A percentile compares a stretch with the other conserved stretches of the same genome.
Conservation (phyloP, 1,140 invertebrate genomes). For the Pogonomyrmex barbatus region DNA sequence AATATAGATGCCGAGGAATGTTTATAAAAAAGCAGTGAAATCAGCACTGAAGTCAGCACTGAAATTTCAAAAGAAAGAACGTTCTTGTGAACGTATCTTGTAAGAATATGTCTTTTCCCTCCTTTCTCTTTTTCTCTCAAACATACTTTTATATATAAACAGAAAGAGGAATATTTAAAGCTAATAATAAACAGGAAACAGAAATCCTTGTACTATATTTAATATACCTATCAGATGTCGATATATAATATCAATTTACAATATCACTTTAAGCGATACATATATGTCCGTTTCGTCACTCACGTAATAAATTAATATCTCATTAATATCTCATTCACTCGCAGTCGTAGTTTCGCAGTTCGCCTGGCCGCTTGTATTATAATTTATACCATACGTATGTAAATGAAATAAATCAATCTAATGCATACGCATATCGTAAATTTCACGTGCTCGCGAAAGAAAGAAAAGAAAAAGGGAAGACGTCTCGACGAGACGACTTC, state of each 20-base stretch:
- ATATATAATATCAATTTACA: neutral
- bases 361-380: neutral
- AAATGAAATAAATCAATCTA: slow-evolving; percentile 45
- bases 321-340: slow-evolving; percentile 19
- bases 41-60: too few species aligned
- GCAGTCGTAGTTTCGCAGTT: neutral
- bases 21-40: neutral
- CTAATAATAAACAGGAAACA: neutral
- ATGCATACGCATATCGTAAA: slow-evolving; percentile 33
- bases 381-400: slow-evolving; percentile 23
- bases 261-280: neutral
- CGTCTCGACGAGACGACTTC: neutral
- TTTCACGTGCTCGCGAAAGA: slow-evolving; percentile 8
- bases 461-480: neutral
- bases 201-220: neutral
- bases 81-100: neutral
- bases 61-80: neutral
- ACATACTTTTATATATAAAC: neutral
- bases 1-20: neutral
- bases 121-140: neutral
- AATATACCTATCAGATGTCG: neutral
- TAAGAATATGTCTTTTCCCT: neutral
- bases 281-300: neutral
- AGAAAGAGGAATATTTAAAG: neutral
- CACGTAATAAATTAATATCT: slow-evolving; percentile 25